phyloP scores from a whole-genome alignment of 2,888 invertebrate genomes.

The Ischnus inquisitorius region DNA sequence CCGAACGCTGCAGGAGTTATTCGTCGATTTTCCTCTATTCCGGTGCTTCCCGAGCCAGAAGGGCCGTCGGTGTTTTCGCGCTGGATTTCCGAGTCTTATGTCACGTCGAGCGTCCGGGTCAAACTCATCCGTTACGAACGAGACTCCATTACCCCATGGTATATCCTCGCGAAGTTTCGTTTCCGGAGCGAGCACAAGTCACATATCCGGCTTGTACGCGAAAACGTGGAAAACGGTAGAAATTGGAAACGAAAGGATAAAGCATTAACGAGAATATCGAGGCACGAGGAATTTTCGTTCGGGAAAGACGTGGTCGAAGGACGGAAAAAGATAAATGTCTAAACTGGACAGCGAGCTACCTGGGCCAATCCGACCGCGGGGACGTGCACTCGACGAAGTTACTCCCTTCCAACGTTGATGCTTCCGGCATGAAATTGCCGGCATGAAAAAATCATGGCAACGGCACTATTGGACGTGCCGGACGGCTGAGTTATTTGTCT shows the following conservation, averaged over 20 bases:
- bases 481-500: constrained; percentile 49
- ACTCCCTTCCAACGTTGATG: constrained; percentile 5
- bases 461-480: constrained; percentile 39
- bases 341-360: not conserved
- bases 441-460: constrained; percentile 55
- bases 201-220: not conserved
- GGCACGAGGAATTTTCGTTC: constrained; percentile 1
- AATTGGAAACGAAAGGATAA: constrained; percentile 5
- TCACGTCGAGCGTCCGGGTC: constrained; percentile 23
- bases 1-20: constrained; percentile 1
- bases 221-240: constrained; percentile 1
- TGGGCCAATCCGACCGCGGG: not conserved
- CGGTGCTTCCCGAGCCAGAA: not conserved
- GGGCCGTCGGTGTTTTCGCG: constrained; percentile 16
- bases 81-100: constrained; percentile 12
- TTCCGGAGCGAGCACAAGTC: constrained; percentile 1
- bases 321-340: constrained; percentile 13
- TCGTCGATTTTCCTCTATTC: constrained; percentile 12
- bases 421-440: constrained; percentile 46
- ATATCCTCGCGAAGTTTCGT: constrained; percentile 13
- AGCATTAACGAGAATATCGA: constrained; percentile 23
- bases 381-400: constrained; percentile 3
- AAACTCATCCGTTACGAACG: constrained; percentile 31
- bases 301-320: not conserved
- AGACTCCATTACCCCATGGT: not conserved